A percentile compares a stretch with the other conserved stretches of the same genome.
phyloP scores from a whole-genome alignment of 2,113 vertebrate species.

The Cisticola juncidis region DNA sequence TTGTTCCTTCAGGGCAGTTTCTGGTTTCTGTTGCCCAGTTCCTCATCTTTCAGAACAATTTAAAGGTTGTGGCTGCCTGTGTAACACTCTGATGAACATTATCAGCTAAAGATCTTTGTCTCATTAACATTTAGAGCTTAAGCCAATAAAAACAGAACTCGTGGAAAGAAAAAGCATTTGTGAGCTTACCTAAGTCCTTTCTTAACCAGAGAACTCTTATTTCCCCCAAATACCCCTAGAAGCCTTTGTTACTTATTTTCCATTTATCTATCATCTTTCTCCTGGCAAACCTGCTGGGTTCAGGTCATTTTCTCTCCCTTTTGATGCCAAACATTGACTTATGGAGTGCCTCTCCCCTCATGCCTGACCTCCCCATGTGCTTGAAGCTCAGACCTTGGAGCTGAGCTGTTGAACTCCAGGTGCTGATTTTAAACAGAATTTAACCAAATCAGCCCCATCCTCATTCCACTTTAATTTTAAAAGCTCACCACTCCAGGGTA shows the following conservation, averaged over 20 bases:
- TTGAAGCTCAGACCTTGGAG: neutral
- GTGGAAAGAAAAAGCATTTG: neutral
- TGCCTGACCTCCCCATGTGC: neutral
- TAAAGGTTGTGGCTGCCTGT: neutral
- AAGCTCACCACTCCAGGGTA: neutral
- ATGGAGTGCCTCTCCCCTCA: neutral
- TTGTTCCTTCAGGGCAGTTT: neutral
- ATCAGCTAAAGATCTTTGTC: neutral
- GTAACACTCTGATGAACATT: neutral
- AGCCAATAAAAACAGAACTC: neutral
- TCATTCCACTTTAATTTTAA: neutral
- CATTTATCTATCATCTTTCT: neutral
- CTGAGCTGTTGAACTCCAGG: neutral
- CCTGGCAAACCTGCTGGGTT: neutral
- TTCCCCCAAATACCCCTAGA: neutral
- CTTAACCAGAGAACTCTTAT: neutral
- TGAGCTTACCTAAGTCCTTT: neutral
- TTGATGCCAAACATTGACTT: neutral
- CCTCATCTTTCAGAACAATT: neutral
- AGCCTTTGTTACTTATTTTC: constrained; percentile 6
- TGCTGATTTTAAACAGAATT: neutral
- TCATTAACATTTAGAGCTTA: neutral
- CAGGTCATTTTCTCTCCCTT: neutral
- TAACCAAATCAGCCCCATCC: neutral
- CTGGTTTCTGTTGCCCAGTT: neutral